These are phyloP conservation scores for Nymphalis c-album DNA, from an alignment of 2,888 invertebrate species.

Conservation along the genomic window DNA sequence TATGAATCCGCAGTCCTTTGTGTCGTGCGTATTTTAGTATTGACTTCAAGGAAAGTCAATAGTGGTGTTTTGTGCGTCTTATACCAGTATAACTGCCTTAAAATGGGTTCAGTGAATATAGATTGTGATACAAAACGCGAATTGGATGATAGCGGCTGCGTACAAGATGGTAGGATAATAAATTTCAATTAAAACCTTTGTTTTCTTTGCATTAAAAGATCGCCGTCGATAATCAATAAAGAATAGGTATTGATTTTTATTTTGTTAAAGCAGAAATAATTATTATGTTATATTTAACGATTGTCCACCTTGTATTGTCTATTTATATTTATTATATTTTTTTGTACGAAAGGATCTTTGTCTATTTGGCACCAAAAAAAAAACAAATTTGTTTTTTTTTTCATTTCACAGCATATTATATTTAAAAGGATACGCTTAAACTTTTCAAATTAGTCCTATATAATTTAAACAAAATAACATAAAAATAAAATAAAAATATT, in stretches of 20 bases:
- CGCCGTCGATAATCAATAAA: neutral
- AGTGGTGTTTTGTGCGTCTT: conserved; percentile 25
- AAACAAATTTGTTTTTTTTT: no score
- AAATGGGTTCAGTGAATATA: conserved; percentile 57
- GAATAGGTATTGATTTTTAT: neutral
- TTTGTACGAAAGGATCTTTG: no score
- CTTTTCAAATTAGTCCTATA: no score
- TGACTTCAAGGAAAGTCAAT: conserved; percentile 23
- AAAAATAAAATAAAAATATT: no score
- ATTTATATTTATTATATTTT: no score
- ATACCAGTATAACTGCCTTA: conserved; percentile 37
- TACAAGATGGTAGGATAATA: conserved; percentile 56
- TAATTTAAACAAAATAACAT: no score
- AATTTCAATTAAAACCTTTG: neutral
- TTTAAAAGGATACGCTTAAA: no score
- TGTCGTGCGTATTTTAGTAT: conserved; percentile 46
- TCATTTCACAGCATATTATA: no score
- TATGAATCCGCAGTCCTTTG: conserved; percentile 51
- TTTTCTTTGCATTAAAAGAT: conserved; percentile 2
- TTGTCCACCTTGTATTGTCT: no score
- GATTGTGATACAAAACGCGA: conserved; percentile 51
- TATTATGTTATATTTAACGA: no score
- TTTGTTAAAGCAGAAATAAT: neutral
- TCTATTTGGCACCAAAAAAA: no score
- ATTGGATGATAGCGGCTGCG: conserved; percentile 60